These are phyloP conservation scores for Anomalospiza imberbis DNA, from an alignment of 2,797 vertebrate species.

Conservation along the genomic window DNA sequence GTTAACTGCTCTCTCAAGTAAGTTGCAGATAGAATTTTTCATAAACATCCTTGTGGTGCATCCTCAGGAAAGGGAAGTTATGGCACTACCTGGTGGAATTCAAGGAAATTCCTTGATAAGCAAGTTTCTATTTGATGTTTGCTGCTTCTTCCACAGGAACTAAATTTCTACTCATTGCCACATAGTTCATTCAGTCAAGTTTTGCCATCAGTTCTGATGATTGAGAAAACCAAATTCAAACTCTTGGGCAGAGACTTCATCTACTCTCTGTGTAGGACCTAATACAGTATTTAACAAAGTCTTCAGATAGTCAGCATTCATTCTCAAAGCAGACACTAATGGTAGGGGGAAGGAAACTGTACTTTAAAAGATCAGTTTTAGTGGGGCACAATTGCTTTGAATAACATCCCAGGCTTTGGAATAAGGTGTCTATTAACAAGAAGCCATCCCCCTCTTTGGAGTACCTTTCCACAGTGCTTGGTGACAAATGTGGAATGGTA, in stretches of 20 bases:
- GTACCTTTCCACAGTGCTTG: not conserved
- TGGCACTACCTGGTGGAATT: not conserved
- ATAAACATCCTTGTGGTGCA: not conserved
- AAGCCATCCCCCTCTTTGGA: not conserved
- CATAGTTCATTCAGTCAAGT: not conserved
- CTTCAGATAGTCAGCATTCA: not conserved
- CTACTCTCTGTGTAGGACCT: not conserved
- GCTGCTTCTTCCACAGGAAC: not conserved
- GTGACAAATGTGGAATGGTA: not conserved
- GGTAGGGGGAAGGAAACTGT: not conserved
- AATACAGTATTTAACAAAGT: not conserved
- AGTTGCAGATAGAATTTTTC: not conserved
- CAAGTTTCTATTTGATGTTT: not conserved
- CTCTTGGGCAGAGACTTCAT: not conserved
- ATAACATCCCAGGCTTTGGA: not conserved
- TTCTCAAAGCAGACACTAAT: not conserved
- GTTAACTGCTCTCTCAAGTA: not conserved
- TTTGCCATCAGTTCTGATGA: not conserved
- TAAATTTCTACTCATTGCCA: not conserved
- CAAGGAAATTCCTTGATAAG: not conserved
- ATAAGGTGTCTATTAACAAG: not conserved
- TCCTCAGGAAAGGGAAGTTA: not conserved
- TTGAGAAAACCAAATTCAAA: not conserved
- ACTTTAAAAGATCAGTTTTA: not conserved
- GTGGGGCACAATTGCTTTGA: not conserved